Base-by-base conservation (phyloP, 2,797 vertebrate genomes). In the Liparis tanakae region DNA sequence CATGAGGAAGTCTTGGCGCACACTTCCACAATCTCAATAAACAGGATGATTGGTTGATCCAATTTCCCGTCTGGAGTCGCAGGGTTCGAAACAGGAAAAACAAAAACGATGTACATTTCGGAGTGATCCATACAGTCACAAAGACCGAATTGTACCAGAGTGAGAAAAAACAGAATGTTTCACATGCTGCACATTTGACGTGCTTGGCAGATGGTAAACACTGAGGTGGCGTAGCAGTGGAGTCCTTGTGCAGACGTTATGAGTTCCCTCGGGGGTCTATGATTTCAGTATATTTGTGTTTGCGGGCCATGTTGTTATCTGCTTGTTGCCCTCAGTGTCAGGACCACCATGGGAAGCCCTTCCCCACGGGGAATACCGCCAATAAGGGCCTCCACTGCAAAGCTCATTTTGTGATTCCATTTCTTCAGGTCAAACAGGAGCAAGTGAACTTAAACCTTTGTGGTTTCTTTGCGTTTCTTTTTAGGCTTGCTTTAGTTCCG, bases 241-340 rank as follows among this genome's bases (percentile, higher is more conserved):
- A 17, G 48, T 79, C 67, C 41, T 80, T 30, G 3, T 53, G 33
- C 61, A 70, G 72, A 72, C 70, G 54, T 69, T 70, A 71, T 64
- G 60, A 68, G 71, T 70, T 70, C 82, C 71, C 86, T 67, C 57
- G 44, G 71, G 81, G 79, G 64, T 80, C 65, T 85, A 69, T 85
- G 81, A 90, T 83, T 81, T 85, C 72, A 85, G 85, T 63, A 79
- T 91, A 92, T 90, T 91, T 88, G 75, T 89, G 87, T 91, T 86
- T 87, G 61, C 14, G 33, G 70, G 76, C 75, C 68, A 33, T 79
- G 61, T 78, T 85, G 76, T 79, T 81, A 77, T 79, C 51, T 46
- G 25, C 36, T 46, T 53, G 33, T 64, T 88, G 87, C 81, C 83
- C 78, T 82, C 72, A 7, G 80, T 91, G 88, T 85, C 85, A 83